These are phyloP conservation scores for Bursaphelenchus mucronatus DNA, from an alignment of 1,140 invertebrate species.

Conservation along the genomic window DNA sequence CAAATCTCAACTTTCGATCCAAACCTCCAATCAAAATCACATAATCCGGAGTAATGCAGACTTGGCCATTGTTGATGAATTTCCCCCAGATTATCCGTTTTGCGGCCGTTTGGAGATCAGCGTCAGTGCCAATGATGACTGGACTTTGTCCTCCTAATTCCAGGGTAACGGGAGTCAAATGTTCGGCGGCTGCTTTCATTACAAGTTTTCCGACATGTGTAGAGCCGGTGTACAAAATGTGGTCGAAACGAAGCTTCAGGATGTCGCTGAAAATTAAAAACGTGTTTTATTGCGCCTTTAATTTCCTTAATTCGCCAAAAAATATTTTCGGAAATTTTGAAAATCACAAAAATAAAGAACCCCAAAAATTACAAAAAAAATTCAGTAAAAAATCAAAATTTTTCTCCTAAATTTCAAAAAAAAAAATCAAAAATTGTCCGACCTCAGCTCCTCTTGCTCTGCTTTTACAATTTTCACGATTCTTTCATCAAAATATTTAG, in stretches of 20 bases:
- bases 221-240: slow-evolving; percentile 95
- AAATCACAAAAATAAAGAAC: background rate
- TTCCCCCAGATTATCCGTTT: slow-evolving; percentile 87
- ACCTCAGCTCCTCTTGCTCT: too few relatives aligned
- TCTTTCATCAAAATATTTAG: too few relatives aligned
- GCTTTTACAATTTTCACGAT: too few relatives aligned
- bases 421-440: too few relatives aligned
- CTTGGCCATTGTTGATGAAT: slow-evolving; percentile 76
- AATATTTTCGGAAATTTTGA: background rate
- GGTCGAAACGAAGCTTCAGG: slow-evolving; percentile 84
- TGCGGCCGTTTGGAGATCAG: slow-evolving; percentile 61
- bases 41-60: slow-evolving; percentile 96
- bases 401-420: too few relatives aligned
- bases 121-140: slow-evolving; percentile 52
- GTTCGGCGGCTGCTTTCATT: slow-evolving; percentile 78
- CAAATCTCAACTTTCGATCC: slow-evolving; percentile 59
- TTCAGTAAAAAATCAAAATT: too few relatives aligned
- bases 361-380: too few relatives aligned
- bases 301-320: slow-evolving; percentile 63
- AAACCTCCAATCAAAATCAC: slow-evolving; percentile 73
- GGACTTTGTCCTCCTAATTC: slow-evolving; percentile 80
- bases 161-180: slow-evolving; percentile 87
- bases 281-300: slow-evolving; percentile 70
- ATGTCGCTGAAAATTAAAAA: slow-evolving; percentile 77
- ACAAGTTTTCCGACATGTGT: slow-evolving; percentile 80